Evolutionary conservation across 2,797 vertebrate species (phyloP).

Genomic region (Melanitta fusca): DNA sequence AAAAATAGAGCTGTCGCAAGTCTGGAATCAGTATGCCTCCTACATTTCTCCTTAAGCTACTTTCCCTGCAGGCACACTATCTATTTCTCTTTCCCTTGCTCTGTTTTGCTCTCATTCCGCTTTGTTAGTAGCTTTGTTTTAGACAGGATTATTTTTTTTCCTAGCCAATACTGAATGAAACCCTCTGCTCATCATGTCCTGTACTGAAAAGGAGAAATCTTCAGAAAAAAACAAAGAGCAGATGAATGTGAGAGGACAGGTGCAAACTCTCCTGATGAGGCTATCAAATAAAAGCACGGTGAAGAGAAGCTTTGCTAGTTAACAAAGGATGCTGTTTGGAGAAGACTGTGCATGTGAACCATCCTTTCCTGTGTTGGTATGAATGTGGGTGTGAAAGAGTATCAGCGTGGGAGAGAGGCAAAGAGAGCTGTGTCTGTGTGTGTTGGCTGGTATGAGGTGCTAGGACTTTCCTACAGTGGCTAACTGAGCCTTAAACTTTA

Average conservation of each 20-base stretch:
- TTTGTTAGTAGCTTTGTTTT: slow-evolving; percentile 11
- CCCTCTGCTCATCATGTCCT: neutral
- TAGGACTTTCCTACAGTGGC: neutral
- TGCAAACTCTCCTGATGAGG: neutral
- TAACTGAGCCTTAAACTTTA: neutral
- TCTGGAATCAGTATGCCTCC: slow-evolving; percentile 40
- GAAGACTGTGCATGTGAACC: neutral
- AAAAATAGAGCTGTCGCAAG: slow-evolving; percentile 52
- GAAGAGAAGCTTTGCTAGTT: neutral
- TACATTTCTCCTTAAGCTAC: slow-evolving; percentile 19
- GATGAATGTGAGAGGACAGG: neutral
- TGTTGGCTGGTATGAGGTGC: neutral
- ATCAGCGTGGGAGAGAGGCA: neutral
- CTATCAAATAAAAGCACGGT: neutral
- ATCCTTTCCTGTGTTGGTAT: rapidly evolving
- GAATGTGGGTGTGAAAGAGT: neutral
- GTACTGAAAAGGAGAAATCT: neutral
- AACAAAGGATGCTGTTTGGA: neutral
- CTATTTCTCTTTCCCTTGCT: neutral
- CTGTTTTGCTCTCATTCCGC: neutral
- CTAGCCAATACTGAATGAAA: neutral
- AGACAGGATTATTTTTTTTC: neutral
- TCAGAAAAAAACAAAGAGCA: neutral
- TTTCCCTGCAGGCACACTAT: neutral
- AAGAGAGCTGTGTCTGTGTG: neutral